Base-by-base conservation (phyloP, 2,113 vertebrate species). In the Catharus bicknelli region DNA sequence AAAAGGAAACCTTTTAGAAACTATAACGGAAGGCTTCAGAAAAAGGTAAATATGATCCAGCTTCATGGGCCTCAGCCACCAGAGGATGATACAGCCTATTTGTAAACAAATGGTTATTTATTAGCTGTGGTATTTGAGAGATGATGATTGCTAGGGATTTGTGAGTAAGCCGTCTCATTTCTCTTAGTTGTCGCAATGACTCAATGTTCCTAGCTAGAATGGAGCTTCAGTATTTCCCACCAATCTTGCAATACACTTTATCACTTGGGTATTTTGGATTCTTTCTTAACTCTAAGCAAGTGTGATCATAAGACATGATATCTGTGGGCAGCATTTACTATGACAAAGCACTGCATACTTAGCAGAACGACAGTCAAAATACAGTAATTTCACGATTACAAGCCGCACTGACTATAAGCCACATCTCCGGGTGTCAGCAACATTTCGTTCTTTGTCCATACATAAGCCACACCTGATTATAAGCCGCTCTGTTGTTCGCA, bases 61-160 rank as follows among this genome's bases (percentile, higher is more conserved):
- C 36, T 75, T 57, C 80, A 47, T 10, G 32, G 48, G 42, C 16
- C 66, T 83, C 70, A 85, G 43, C 22, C 90, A 58, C 32, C 61
- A 86, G 72, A 91, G 43, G 53, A 88, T 86, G 59, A 73, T 77
- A 77, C 9, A 59, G 40, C 29, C 84, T 85, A 83, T 83, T 92
- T 88, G 88, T 92, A 95, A 95, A 85, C 59, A 95, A 93, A 76
- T 68, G 29, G 54, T 69, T 95, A 78, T 83, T 94, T 91, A 88
- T 84, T 89, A 83, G 40, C 58, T 74, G 23, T 29, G 13, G 83
- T 50, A 19, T 67, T 70, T 3, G 3, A 90, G 78, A 92, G 38
- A 88, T 63, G 13, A 81, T 85, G 72, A 92, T 78, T 86, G 54
- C 38, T 74, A 61, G 32, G 53, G 61, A 90, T 91, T 74, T 88